phyloP scores from a whole-genome alignment of 2,888 invertebrate species.

The Agonopterix arenella region DNA sequence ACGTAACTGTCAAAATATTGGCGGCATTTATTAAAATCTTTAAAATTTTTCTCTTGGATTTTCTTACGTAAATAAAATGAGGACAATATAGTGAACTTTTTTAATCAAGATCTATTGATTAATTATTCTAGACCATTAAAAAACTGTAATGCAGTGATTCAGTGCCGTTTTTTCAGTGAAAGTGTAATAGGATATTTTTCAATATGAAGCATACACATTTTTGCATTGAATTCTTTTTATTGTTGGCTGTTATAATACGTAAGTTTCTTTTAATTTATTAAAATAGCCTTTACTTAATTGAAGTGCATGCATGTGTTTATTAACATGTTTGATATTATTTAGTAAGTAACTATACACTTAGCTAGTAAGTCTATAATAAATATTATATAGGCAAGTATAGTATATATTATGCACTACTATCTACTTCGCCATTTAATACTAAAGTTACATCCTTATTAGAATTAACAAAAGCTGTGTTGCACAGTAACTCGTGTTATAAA shows the following conservation, averaged over 20 bases:
- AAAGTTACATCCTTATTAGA: too few species aligned
- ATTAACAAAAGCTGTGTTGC: too few species aligned
- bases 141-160: constrained; percentile 37
- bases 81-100: constrained; percentile 14
- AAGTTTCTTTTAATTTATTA: too few species aligned
- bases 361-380: too few species aligned
- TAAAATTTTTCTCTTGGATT: constrained; percentile 6
- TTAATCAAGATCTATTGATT: constrained; percentile 11
- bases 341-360: too few species aligned
- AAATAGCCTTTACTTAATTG: too few species aligned
- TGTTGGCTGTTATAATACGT: constrained; percentile 32
- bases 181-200: constrained; percentile 48
- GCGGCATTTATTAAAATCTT: constrained; percentile 8
- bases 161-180: constrained; percentile 49
- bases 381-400: too few species aligned
- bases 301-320: too few species aligned
- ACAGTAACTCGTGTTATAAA: too few species aligned
- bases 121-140: constrained; percentile 12
- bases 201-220: constrained; percentile 48
- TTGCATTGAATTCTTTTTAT: constrained; percentile 43
- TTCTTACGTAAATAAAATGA: constrained; percentile 17
- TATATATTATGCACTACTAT: too few species aligned
- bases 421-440: too few species aligned
- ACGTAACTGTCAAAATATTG: constrained; percentile 21
- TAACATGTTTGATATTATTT: too few species aligned